Conservation (phyloP, 2,113 vertebrate genomes). For the Alouatta palliata region DNA sequence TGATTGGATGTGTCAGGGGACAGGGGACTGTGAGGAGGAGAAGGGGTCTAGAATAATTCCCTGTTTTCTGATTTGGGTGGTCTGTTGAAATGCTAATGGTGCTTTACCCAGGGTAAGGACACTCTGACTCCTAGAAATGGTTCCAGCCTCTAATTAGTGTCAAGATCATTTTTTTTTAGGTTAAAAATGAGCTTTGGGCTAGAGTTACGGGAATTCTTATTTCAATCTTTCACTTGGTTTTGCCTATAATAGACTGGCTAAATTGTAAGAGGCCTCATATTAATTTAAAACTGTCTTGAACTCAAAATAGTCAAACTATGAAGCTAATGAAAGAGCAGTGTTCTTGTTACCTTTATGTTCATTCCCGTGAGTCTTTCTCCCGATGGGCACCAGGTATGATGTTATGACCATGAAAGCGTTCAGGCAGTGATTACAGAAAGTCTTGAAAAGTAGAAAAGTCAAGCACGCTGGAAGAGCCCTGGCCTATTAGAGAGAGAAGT, state of each 20-base stretch:
- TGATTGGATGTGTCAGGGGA: too few species aligned
- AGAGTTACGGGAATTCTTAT: slow-evolving; percentile 44
- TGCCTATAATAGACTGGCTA: slow-evolving; percentile 22
- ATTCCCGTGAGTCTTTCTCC: not conserved
- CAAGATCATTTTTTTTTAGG: slow-evolving; percentile 18
- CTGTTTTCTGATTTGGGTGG: not conserved
- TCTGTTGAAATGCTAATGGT: not conserved
- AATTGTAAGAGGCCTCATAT: slow-evolving; percentile 21
- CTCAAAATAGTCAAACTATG: not conserved
- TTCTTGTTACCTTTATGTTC: not conserved
- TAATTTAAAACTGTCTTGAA: slow-evolving; percentile 58
- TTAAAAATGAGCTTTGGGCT: slow-evolving; percentile 21
- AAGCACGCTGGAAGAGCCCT: slow-evolving; percentile 71
- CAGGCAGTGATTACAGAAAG: slow-evolving; percentile 68
- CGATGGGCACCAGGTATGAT: slow-evolving; percentile 18
- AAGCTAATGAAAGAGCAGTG: slow-evolving; percentile 32
- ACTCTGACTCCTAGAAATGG: not conserved
- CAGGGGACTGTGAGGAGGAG: not conserved
- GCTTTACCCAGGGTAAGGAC: not conserved
- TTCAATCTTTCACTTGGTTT: slow-evolving; percentile 53
- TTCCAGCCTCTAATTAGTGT: slow-evolving; percentile 54
- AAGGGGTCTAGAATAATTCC: not conserved
- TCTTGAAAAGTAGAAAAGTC: slow-evolving; percentile 73
- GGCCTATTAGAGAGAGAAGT: slow-evolving; percentile 79
- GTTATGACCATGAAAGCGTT: slow-evolving; percentile 46